Base-by-base conservation (phyloP, 2,888 invertebrate genomes). In the Cantharis nigra region DNA sequence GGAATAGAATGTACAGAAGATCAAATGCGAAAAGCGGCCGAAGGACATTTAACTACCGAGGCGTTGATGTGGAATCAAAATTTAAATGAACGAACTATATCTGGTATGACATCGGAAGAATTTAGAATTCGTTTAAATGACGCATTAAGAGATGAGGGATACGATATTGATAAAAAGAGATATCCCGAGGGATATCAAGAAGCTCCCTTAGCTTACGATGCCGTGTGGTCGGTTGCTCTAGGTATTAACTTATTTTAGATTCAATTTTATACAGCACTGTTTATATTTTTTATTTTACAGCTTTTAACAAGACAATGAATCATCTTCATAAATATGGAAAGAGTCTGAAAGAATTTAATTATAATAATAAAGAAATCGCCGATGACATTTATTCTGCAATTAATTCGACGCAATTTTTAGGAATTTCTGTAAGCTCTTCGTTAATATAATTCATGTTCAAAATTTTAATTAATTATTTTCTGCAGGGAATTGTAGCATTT, bases 11-110 rank as follows among this genome's bases (percentile, higher is more conserved):
- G 99, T 87, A 97, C 97, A 0, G 92, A 92, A 77, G 96, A 97
- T 82, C 93, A 99, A 89, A 98, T 99, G 97, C 91, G 95, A 67
- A 92, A 93, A 83, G 98, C 98, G 0, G 97, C 99, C 1, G 98
- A 98, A 88, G 98, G 98, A 2, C 99, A 99, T 88, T 91, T 99
- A 75, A 99, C 99, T 63, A 99, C 99, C 0, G 99, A 99, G 88
- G 98, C 98, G 20, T 92, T 99, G 67, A 98, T 99, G 97, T 96
- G 98, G 94, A 98, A 99, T 89, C 97, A 97, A 87, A 98, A 98
- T 89, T 89, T 90, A 64, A 94, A 96, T 87, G 95, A 96, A 88
- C 94, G 94, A 80, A 98, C 98, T 75, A 95, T 97, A 84, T 98
- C 98, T 63, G 97, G 97, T 81, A 97, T 98, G 97, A 97, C 97